phyloP scores from a whole-genome alignment of 2,113 vertebrate genomes.

The Girardinichthys multiradiatus region DNA sequence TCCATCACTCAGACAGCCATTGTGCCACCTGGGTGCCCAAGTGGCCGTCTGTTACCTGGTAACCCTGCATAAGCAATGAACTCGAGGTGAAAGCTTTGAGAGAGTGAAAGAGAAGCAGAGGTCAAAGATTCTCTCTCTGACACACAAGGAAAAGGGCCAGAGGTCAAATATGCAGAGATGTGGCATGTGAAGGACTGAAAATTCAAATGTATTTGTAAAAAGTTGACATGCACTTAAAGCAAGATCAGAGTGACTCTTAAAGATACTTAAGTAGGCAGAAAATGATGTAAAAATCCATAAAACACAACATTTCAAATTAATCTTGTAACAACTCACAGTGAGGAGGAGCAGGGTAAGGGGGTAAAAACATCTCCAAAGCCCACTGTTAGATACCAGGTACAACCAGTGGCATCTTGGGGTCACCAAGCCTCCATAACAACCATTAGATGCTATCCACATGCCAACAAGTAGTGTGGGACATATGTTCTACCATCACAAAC shows the following conservation, averaged over 20 bases:
- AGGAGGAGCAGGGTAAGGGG: too few species aligned
- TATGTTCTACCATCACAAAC: too few species aligned
- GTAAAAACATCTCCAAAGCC: too few species aligned
- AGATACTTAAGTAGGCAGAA: not conserved
- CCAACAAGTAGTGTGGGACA: too few species aligned
- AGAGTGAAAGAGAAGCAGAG: constrained; percentile 27
- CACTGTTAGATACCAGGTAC: too few species aligned
- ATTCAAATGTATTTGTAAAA: not conserved
- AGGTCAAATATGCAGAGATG: constrained; percentile 38
- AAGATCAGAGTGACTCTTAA: not conserved
- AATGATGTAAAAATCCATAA: not conserved
- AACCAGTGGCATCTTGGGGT: too few species aligned
- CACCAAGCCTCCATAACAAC: too few species aligned
- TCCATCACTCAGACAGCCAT: constrained; percentile 47
- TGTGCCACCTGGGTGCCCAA: constrained; percentile 49
- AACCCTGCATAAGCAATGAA: constrained; percentile 52
- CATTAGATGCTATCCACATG: too few species aligned
- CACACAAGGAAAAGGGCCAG: constrained; percentile 24
- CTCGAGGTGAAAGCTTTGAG: constrained; percentile 21
- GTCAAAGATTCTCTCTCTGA: constrained; percentile 15
- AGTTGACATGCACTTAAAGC: not conserved
- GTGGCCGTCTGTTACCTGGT: constrained; percentile 60
- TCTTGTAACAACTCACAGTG: too few species aligned
- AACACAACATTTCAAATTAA: not conserved
- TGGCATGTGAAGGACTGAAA: constrained; percentile 21